Base-by-base conservation (phyloP, 2,888 invertebrate genomes). In the Lacanobia wlatinum region DNA sequence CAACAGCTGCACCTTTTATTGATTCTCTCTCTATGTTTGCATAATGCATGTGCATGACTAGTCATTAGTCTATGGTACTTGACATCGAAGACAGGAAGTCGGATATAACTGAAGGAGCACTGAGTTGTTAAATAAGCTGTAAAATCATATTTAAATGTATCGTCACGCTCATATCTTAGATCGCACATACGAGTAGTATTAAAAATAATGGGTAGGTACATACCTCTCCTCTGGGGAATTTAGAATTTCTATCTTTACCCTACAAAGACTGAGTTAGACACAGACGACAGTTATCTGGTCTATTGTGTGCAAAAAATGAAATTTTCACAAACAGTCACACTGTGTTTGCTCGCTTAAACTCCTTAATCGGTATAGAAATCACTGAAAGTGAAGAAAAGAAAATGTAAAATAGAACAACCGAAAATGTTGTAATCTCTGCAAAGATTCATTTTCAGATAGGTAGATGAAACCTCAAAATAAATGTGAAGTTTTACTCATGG, bases 81-180 rank as follows among this genome's bases (percentile, higher is more conserved):
- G 89, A 91, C 88, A 87, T 87, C 85, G 86, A 86, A 87, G 88
- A 84, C 90, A 93, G 93, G 92, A 94, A 92, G 90, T 91, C 82
- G 68, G 78, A 83, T 84, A 86, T 82, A 84, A 83, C 81, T 66
- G 74, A 61, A 76, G 69, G 56, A 80, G 65, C 69, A 59, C 28
- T 59, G 55, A 67, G 68, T 70, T 76, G 66, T 67, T 66, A 69
- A 71, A 73, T 68, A 69, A 62, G 52, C 43, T 64, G 64, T 82
- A 70, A 68, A 66, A 65, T 59, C 9, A 46, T 9, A 67, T 73
- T 59, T 76, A 53, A 62, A 80, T 80, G 77, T 61, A 64, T 43
- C 48, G 70, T 73, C 79, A 79, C 72, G 80, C 62, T 70, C 69
- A 21, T 56, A 21, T 59, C 40, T 66, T 16, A 28, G 28, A 61